Percentiles rank a stretch among this genome's conserved stretches.
These are phyloP conservation scores for Drepana falcataria DNA, from an alignment of 2,888 invertebrate genomes.

Conservation along the genomic window DNA sequence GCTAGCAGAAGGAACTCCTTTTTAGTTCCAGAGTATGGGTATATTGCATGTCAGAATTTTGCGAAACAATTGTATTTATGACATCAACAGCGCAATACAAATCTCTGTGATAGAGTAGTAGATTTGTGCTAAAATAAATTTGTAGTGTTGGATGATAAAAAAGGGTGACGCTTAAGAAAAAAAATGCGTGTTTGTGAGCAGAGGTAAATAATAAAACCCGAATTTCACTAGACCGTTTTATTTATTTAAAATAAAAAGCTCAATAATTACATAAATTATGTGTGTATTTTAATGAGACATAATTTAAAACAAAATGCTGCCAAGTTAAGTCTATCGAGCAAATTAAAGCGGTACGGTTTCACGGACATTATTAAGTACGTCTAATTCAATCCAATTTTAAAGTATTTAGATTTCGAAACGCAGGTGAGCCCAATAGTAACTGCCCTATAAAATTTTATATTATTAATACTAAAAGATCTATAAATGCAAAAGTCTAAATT, in stretches of 20 bases:
- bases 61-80: too few relatives aligned
- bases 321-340: slow-evolving; percentile 40
- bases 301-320: slow-evolving; percentile 43
- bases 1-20: too few relatives aligned
- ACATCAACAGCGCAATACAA: too few relatives aligned
- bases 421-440: slow-evolving; percentile 35
- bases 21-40: too few relatives aligned
- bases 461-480: slow-evolving; percentile 70
- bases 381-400: slow-evolving; percentile 35
- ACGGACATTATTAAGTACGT: slow-evolving; percentile 69
- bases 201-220: slow-evolving; percentile 13
- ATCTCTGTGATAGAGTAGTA: too few relatives aligned
- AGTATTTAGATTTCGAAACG: slow-evolving; percentile 21
- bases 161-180: too few relatives aligned
- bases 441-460: slow-evolving; percentile 63
- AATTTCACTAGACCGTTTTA: slow-evolving; percentile 67
- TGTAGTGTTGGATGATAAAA: too few relatives aligned
- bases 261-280: slow-evolving; percentile 73
- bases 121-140: too few relatives aligned
- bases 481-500: slow-evolving; percentile 75
- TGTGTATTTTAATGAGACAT: slow-evolving; percentile 63
- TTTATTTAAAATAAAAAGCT: slow-evolving; percentile 70
- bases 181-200: too few relatives aligned
- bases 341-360: slow-evolving; percentile 57
- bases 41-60: too few relatives aligned